phyloP scores from a whole-genome alignment of 2,797 vertebrate species.

The Cossypha caffra region DNA sequence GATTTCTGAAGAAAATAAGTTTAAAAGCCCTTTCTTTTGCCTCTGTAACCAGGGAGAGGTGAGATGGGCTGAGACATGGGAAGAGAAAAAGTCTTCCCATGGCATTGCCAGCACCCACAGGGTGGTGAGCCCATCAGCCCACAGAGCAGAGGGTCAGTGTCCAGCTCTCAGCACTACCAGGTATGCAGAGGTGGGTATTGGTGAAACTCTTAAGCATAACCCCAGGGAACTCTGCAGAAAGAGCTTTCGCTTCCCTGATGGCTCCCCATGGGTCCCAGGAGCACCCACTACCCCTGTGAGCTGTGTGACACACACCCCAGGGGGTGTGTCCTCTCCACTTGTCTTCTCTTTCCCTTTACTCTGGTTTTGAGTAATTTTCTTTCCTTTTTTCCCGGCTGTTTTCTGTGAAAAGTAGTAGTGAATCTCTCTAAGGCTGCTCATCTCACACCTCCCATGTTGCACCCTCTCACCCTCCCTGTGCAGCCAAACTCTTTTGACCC shows the following conservation, averaged over 20 bases:
- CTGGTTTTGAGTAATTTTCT: neutral
- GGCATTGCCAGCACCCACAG: neutral
- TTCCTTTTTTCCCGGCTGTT: neutral
- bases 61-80: neutral
- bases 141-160: neutral
- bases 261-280: neutral
- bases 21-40: neutral
- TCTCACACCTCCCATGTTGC: fast-evolving
- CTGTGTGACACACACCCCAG: neutral
- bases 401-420: neutral
- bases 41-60: neutral
- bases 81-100: neutral
- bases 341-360: neutral
- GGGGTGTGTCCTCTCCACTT: neutral
- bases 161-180: neutral
- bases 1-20: neutral
- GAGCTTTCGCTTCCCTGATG: fast-evolving
- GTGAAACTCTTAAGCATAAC: neutral
- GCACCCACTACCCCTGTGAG: fast-evolving
- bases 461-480: neutral
- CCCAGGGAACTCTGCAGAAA: neutral
- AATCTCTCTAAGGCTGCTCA: neutral
- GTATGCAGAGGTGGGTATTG: neutral
- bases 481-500: neutral
- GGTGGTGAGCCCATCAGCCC: neutral